phyloP scores from a whole-genome alignment of 2,888 invertebrate species.

The Cheiracanthium punctorium region DNA sequence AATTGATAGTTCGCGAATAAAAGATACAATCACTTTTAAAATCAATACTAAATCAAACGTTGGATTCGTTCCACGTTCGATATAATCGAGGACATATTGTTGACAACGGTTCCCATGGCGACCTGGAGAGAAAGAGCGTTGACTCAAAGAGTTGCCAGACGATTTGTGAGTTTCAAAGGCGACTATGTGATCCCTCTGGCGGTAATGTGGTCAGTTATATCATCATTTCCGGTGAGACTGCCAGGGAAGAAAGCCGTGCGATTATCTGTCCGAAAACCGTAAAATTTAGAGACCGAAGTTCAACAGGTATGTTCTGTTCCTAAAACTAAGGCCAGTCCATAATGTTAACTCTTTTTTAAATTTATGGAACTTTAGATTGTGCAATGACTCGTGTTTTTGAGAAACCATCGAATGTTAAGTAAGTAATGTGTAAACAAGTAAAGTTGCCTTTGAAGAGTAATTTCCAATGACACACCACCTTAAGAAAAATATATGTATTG shows the following conservation, averaged over 20 bases:
- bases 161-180: conserved; percentile 31
- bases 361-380: no score
- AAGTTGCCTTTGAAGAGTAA: no score
- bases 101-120: conserved; percentile 51
- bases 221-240: conserved; percentile 20
- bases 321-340: no score
- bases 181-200: conserved; percentile 42
- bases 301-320: background rate
- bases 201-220: conserved; percentile 22
- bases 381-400: no score
- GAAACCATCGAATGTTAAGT: no score
- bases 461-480: no score
- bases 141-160: conserved; percentile 60
- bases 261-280: background rate
- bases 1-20: background rate
- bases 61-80: conserved; percentile 50
- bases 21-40: conserved; percentile 41
- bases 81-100: conserved; percentile 63
- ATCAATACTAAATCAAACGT: conserved; percentile 45
- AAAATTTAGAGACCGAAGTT: background rate
- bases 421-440: no score
- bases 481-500: no score
- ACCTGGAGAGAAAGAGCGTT: conserved; percentile 50
- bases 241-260: background rate
- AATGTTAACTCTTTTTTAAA: no score